Percentiles rank a stretch among this genome's conserved stretches.
These are phyloP conservation scores for Abramis brama DNA, from an alignment of 2,113 vertebrate genomes.

Conservation along the genomic window DNA sequence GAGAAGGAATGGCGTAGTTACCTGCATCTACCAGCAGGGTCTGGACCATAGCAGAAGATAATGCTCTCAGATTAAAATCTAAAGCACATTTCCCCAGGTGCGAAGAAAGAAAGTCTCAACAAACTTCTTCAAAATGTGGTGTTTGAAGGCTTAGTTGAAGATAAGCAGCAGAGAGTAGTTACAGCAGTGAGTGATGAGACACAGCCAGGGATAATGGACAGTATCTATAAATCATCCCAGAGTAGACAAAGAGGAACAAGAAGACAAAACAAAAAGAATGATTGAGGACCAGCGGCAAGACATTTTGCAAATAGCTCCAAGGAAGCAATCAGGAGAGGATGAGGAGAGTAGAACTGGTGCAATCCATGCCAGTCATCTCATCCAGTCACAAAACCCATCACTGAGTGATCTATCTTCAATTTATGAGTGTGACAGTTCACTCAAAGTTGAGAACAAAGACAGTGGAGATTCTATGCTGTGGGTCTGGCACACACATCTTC, in stretches of 20 bases:
- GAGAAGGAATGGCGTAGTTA: background rate
- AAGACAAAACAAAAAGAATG: slow-evolving; percentile 37
- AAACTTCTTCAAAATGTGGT: slow-evolving; percentile 1
- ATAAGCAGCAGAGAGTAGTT: slow-evolving; percentile 28
- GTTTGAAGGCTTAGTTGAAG: background rate
- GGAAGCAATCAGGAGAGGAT: slow-evolving; percentile 30
- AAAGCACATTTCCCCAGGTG: background rate
- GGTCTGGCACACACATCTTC: background rate
- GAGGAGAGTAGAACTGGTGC: background rate
- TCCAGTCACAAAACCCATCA: slow-evolving; percentile 38
- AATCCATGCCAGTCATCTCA: slow-evolving; percentile 39
- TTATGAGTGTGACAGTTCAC: slow-evolving; percentile 31
- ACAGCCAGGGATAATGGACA: slow-evolving; percentile 26
- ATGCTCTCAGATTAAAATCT: background rate
- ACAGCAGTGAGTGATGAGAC: slow-evolving; percentile 30
- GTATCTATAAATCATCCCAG: slow-evolving; percentile 35
- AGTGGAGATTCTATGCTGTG: background rate
- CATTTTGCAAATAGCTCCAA: slow-evolving; percentile 42
- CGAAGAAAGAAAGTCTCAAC: background rate
- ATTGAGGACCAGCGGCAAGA: slow-evolving; percentile 29
- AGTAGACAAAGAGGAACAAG: slow-evolving; percentile 36
- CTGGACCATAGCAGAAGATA: background rate
- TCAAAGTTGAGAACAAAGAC: slow-evolving; percentile 30
- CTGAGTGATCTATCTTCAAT: slow-evolving; percentile 25
- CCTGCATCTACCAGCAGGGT: background rate